A percentile compares a stretch with the other conserved stretches of the same genome.
phyloP scores from a whole-genome alignment of 1,140 invertebrate genomes.

The Panagrolaimus sp. region DNA sequence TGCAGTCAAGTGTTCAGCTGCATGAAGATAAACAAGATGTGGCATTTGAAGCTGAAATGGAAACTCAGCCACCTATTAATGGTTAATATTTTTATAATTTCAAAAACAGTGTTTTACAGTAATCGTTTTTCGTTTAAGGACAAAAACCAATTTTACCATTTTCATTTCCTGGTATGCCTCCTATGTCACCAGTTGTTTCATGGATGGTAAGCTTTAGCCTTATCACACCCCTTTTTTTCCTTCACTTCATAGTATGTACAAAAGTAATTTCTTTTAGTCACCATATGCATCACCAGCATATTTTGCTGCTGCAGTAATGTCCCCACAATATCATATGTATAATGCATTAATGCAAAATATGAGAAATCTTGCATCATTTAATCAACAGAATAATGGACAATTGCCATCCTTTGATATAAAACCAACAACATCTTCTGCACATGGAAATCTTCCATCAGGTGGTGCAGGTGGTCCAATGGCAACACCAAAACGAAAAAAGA shows the following conservation, averaged over 20 bases:
- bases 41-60: slow-evolving; percentile 21
- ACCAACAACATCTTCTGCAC: background rate
- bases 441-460: background rate
- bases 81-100: no score
- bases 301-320: background rate
- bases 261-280: background rate
- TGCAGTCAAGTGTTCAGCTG: slow-evolving; percentile 19
- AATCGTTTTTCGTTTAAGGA: slow-evolving; percentile 1
- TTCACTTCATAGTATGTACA: background rate
- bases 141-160: background rate
- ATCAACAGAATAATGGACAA: background rate
- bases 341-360: background rate
- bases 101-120: background rate
- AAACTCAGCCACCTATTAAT: background rate
- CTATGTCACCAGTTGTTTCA: background rate
- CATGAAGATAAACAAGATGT: slow-evolving; percentile 29
- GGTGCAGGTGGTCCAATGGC: background rate
- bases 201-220: no score
- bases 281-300: background rate
- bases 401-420: background rate
- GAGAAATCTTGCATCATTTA: background rate
- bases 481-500: slow-evolving; percentile 17
- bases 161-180: background rate
- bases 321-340: background rate
- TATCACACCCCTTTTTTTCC: background rate